Conservation (phyloP, 2,113 vertebrate species). For the Leptobrachium leishanense region DNA sequence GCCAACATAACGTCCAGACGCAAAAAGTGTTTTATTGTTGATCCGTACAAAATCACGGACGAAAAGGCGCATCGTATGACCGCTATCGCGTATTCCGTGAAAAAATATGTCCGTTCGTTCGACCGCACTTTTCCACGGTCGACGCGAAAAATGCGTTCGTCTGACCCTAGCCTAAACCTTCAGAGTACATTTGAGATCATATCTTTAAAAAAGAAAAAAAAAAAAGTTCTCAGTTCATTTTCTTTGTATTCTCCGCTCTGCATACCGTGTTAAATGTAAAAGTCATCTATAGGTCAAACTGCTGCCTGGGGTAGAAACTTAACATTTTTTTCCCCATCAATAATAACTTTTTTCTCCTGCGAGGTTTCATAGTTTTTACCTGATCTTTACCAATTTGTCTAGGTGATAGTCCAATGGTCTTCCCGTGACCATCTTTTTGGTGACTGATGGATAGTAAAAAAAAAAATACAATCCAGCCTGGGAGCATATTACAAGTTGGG, state of each 20-base stretch:
- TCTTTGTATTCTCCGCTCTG: constrained; percentile 53
- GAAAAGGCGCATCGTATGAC: too few species aligned
- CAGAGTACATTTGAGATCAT: constrained; percentile 42
- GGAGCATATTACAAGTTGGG: constrained; percentile 1
- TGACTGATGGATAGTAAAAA: constrained; percentile 15
- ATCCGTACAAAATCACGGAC: too few species aligned
- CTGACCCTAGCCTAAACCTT: too few species aligned
- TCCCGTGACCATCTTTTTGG: constrained; percentile 10
- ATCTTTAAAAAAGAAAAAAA: constrained; percentile 21
- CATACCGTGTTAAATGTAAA: constrained; percentile 64
- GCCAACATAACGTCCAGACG: too few species aligned
- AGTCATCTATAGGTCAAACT: constrained; percentile 69
- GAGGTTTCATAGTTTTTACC: constrained; percentile 32
- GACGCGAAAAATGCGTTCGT: too few species aligned
- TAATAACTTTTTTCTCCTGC: constrained; percentile 14
- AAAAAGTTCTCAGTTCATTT: constrained; percentile 44
- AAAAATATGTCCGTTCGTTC: too few species aligned
- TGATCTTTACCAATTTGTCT: constrained; percentile 38
- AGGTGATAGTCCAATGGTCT: constrained; percentile 21
- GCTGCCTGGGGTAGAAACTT: constrained; percentile 63
- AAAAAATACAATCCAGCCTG: constrained; percentile 2
- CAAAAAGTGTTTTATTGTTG: too few species aligned
- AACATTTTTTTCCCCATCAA: constrained; percentile 42
- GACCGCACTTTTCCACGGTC: too few species aligned
- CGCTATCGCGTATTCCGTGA: too few species aligned